These are phyloP conservation scores for Microcebus murinus DNA, from an alignment of 2,113 vertebrate species.

Conservation along the genomic window DNA sequence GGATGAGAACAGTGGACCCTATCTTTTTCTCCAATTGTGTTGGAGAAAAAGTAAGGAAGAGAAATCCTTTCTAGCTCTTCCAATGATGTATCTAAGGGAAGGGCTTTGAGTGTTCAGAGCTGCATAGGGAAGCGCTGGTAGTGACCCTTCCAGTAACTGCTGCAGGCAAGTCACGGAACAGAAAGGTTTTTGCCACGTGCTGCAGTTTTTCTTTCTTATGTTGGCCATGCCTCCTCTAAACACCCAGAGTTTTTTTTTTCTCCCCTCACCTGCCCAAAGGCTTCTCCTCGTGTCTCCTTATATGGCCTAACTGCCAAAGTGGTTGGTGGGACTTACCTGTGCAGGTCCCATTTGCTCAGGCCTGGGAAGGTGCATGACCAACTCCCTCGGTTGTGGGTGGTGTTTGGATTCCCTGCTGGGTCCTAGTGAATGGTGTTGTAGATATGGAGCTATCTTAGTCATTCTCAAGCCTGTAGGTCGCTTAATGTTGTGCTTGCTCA, in stretches of 20 bases:
- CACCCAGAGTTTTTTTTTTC: not conserved
- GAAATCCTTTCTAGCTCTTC: accelerated
- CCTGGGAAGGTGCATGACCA: accelerated
- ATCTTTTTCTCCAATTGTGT: too few species aligned
- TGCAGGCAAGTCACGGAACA: accelerated
- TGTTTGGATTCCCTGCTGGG: accelerated
- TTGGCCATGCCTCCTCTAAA: accelerated
- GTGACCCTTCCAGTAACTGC: accelerated
- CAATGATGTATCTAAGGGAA: not conserved
- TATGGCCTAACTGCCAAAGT: not conserved
- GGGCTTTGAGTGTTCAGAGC: too few species aligned
- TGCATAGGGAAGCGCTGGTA: accelerated
- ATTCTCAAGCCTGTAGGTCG: accelerated
- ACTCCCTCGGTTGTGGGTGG: too few species aligned
- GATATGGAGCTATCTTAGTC: accelerated
- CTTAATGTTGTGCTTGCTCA: accelerated
- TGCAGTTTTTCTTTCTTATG: accelerated
- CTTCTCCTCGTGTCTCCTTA: not conserved
- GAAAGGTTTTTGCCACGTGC: accelerated
- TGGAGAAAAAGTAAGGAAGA: not conserved
- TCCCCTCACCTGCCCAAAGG: not conserved
- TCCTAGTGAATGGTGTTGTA: too few species aligned
- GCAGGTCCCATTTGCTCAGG: accelerated
- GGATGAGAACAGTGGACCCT: not conserved
- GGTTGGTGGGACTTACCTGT: not conserved